Evolutionary conservation across 2,888 invertebrate species (phyloP).

Genomic region (Bembecia ichneumoniformis): DNA sequence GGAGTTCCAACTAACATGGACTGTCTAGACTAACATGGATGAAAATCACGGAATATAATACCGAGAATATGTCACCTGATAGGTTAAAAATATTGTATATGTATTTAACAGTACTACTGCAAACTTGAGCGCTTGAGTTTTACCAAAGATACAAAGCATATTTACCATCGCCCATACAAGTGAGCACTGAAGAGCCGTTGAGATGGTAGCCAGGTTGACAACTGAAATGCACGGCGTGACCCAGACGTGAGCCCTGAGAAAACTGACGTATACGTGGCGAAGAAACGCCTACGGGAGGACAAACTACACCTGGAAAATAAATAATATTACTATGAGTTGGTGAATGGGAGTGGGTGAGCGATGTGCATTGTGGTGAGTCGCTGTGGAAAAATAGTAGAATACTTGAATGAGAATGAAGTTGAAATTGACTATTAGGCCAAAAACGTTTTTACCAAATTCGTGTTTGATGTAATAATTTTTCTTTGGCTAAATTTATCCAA

Average conservation of each 20-base stretch:
- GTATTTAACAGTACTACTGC: not conserved
- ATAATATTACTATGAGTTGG: not conserved
- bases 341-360: not conserved
- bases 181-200: constrained; percentile 82
- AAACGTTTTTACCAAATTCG: too few relatives aligned
- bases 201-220: constrained; percentile 87
- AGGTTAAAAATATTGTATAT: too few relatives aligned
- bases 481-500: too few relatives aligned
- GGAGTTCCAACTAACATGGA: too few relatives aligned
- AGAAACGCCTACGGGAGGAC: constrained; percentile 74
- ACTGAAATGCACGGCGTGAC: constrained; percentile 79
- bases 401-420: too few relatives aligned
- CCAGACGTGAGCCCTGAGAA: constrained; percentile 83
- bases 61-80: too few relatives aligned
- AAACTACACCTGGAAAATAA: constrained; percentile 67
- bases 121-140: not conserved
- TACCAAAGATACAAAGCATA: too few relatives aligned
- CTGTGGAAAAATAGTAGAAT: not conserved
- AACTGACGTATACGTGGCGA: constrained; percentile 77
- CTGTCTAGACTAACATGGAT: too few relatives aligned
- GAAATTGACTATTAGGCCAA: too few relatives aligned
- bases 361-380: too few relatives aligned
- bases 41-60: too few relatives aligned
- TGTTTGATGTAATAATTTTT: too few relatives aligned
- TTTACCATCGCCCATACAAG: constrained; percentile 85